A percentile compares a stretch with the other conserved stretches of the same genome.
Conservation (phyloP, 2,888 invertebrate genomes). For the Rhagonycha fulva region DNA sequence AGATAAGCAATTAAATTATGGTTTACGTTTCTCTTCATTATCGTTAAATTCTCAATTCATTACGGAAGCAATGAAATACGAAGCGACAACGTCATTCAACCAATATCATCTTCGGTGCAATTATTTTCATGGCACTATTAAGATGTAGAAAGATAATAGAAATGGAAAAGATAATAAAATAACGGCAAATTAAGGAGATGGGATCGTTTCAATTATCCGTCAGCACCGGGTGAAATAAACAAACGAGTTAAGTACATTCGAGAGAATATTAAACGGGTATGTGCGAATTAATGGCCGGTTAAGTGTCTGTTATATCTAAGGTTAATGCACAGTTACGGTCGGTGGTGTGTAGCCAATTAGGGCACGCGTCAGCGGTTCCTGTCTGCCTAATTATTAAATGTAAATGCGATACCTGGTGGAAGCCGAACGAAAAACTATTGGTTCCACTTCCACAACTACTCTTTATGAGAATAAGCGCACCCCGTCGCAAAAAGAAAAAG, state of each 20-base stretch:
- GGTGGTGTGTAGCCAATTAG: slow-evolving; percentile 30
- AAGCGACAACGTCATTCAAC: slow-evolving; percentile 4
- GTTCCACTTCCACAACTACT: neutral
- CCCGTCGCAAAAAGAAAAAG: neutral
- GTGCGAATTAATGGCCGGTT: slow-evolving; percentile 31
- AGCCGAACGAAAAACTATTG: neutral
- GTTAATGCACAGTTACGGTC: slow-evolving; percentile 31
- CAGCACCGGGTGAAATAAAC: slow-evolving; percentile 21
- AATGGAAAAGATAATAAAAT: slow-evolving; percentile 20
- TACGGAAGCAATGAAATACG: slow-evolving; percentile 12
- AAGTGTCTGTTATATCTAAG: slow-evolving; percentile 33
- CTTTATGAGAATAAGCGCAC: neutral
- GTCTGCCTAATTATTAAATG: slow-evolving; percentile 27
- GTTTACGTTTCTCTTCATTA: neutral
- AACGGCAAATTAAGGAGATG: slow-evolving; percentile 17
- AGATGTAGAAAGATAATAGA: slow-evolving; percentile 16
- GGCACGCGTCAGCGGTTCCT: slow-evolving; percentile 31
- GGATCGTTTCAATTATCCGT: slow-evolving; percentile 20
- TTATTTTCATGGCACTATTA: slow-evolving; percentile 18
- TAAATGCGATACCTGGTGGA: slow-evolving; percentile 10
- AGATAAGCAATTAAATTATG: neutral
- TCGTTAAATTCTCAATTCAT: slow-evolving; percentile 2
- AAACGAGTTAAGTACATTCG: slow-evolving; percentile 26
- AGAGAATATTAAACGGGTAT: slow-evolving; percentile 30
- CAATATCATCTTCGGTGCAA: slow-evolving; percentile 1